phyloP scores from a whole-genome alignment of 2,113 vertebrate genomes.

The Festucalex cinctus region DNA sequence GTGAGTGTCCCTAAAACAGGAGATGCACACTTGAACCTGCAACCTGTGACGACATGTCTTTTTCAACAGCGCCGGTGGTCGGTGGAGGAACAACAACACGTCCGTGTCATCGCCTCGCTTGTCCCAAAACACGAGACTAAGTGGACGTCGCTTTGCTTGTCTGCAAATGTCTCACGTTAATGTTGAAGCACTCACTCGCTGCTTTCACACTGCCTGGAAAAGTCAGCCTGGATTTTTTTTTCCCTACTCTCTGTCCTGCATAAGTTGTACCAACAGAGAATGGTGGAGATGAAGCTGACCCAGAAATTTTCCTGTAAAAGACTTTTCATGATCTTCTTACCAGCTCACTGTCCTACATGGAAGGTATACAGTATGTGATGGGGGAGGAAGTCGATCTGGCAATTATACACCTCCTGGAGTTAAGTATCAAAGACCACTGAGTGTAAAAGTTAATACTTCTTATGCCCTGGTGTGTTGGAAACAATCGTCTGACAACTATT shows the following conservation, averaged over 20 bases:
- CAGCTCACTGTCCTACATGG: no score
- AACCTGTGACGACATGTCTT: neutral
- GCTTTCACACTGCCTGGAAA: neutral
- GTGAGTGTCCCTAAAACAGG: neutral
- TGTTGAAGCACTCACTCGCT: neutral
- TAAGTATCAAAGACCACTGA: no score
- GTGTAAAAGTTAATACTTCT: no score
- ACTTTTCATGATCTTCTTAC: no score
- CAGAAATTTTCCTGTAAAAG: neutral
- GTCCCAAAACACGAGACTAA: conserved; percentile 2
- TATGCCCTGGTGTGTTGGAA: no score
- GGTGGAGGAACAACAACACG: neutral
- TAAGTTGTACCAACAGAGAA: no score
- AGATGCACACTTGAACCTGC: conserved; percentile 1
- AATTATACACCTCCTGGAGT: no score
- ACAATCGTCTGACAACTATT: no score
- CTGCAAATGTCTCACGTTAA: neutral
- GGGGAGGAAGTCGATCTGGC: neutral
- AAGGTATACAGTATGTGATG: no score
- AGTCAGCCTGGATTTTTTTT: neutral
- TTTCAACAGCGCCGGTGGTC: neutral
- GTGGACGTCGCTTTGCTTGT: neutral
- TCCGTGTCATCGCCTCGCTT: neutral
- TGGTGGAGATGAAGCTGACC: no score
- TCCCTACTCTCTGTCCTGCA: no score